phyloP scores from a whole-genome alignment of 2,888 invertebrate species.

The Tupiocoris notatus region DNA sequence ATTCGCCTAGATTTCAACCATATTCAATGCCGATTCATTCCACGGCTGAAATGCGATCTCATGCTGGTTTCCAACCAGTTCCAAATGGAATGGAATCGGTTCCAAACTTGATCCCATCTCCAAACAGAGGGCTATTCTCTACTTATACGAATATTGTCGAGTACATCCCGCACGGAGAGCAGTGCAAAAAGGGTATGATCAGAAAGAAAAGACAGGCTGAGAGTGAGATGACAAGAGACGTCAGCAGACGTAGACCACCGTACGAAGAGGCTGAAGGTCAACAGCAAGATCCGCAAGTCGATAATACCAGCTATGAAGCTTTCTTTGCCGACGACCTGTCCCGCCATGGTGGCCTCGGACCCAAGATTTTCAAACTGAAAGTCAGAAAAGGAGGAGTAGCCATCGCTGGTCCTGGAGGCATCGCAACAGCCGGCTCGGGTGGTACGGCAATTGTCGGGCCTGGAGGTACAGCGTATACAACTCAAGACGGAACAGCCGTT shows the following conservation, averaged over 20 bases:
- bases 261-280: constrained; percentile 12
- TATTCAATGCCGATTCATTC: not conserved
- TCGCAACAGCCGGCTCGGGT: constrained; percentile 75
- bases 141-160: constrained; percentile 55
- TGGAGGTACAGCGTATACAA: constrained; percentile 70
- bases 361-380: constrained; percentile 56
- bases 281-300: constrained; percentile 9
- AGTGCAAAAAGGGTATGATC: constrained; percentile 53
- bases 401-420: constrained; percentile 78
- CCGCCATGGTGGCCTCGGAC: constrained; percentile 43
- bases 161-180: constrained; percentile 61
- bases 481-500: constrained; percentile 73
- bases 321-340: constrained; percentile 37
- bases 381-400: constrained; percentile 75
- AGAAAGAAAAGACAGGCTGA: constrained; percentile 16
- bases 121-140: constrained; percentile 46
- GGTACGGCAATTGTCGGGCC: constrained; percentile 79
- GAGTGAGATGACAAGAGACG: not conserved
- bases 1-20: constrained; percentile 3
- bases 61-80: not conserved
- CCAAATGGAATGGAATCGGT: not conserved
- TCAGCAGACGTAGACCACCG: constrained; percentile 7
- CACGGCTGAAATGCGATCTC: not conserved
- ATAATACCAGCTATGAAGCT: constrained; percentile 14
- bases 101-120: not conserved